A percentile compares a stretch with the other conserved stretches of the same genome.
These are phyloP conservation scores for Centrocercus urophasianus DNA, from an alignment of 2,113 vertebrate species.

Conservation along the genomic window DNA sequence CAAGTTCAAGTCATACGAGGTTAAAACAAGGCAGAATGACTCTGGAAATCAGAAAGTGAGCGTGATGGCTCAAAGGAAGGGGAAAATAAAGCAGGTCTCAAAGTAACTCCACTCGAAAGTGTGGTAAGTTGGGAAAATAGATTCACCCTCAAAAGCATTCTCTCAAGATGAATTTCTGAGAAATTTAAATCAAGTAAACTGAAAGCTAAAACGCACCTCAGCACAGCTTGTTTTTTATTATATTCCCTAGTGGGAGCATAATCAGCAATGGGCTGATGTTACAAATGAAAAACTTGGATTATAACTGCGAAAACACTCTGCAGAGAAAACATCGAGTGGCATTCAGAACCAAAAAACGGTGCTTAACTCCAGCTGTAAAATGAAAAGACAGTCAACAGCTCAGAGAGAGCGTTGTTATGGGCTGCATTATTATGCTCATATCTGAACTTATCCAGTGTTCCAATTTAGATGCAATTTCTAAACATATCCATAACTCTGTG, in stretches of 20 bases:
- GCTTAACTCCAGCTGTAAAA: not conserved
- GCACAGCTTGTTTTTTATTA: not conserved
- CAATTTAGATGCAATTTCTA: not conserved
- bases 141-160: not conserved
- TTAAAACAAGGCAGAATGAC: not conserved
- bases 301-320: not conserved
- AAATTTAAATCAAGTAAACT: not conserved
- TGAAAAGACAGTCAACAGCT: not conserved
- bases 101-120: not conserved
- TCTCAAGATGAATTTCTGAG: not conserved
- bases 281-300: not conserved
- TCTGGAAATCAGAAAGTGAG: not conserved
- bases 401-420: not conserved
- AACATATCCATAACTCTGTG: not conserved
- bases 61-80: not conserved
- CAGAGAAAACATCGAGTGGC: not conserved
- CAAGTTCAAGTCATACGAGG: fast-evolving
- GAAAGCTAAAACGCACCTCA: not conserved
- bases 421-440: not conserved
- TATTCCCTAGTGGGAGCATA: not conserved
- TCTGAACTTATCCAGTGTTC: not conserved
- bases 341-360: not conserved
- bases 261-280: not conserved
- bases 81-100: not conserved
- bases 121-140: fast-evolving